Evolutionary conservation across 2,797 vertebrate species (phyloP).

Genomic region (Ceryle rudis): DNA sequence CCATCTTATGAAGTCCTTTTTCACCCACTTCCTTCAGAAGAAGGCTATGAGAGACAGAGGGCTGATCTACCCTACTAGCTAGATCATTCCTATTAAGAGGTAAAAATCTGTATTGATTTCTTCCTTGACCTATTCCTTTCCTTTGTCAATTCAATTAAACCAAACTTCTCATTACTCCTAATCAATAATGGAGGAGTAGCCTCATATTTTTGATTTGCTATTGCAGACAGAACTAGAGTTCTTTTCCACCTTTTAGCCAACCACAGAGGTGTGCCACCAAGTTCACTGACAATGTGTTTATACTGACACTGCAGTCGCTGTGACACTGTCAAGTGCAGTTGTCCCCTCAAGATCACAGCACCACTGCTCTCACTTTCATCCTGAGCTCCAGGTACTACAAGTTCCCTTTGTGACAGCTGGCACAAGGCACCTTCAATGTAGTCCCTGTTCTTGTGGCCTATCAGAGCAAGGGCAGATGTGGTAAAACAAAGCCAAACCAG

Average conservation of each 20-base stretch:
- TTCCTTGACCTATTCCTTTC: not conserved
- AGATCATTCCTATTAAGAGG: not conserved
- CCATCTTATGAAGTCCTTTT: not conserved
- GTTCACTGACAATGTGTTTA: not conserved
- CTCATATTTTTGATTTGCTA: not conserved
- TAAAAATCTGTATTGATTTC: not conserved
- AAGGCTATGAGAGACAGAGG: not conserved
- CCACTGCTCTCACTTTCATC: rapidly evolving
- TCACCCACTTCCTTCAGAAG: not conserved
- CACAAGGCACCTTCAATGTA: not conserved
- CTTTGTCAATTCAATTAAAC: not conserved
- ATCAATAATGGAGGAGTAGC: not conserved
- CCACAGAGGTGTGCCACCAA: not conserved
- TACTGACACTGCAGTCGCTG: not conserved
- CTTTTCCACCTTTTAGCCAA: not conserved
- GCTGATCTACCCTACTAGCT: not conserved
- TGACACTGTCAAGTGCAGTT: rapidly evolving
- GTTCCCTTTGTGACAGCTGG: not conserved
- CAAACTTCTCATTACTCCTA: not conserved
- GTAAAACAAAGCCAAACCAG: not conserved
- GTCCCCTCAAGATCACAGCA: rapidly evolving
- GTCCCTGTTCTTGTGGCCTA: not conserved
- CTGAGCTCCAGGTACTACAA: not conserved
- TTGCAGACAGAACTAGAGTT: not conserved
- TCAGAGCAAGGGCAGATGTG: not conserved